Evolutionary conservation across 2,113 vertebrate species (phyloP), one percentile per base, ranked within the genome.

Genomic region (Eublepharis macularius): DNA sequence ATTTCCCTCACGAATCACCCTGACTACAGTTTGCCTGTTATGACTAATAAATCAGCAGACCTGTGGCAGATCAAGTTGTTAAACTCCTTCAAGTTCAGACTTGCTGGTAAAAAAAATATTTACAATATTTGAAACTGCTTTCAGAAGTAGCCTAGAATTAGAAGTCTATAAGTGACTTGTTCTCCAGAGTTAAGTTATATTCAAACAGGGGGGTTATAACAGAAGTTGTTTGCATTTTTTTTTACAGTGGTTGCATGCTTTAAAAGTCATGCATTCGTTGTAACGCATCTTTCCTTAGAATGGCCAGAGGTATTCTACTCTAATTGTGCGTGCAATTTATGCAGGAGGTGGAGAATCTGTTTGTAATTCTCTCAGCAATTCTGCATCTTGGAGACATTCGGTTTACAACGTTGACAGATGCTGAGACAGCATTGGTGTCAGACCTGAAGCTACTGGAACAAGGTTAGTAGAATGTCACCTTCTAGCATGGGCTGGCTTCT

Each of bases 321-420:
- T 89, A 79, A 88, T 88, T 88, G 10, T 92, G 60, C 54, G 19
- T 87, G 29, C 73, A 90, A 80, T 36, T 36, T 2, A 1, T 76
- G 19, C 79, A 99, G 98, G 98, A 99, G 90, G 96, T 98, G 88
- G 98, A 98, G 84, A 98, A 98, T 76, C 93, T 99, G 89, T 98
- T 99, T 78, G 95, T 95, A 86, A 96, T 99, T 85, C 97, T 99
- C 36, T 96, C 98, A 2, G 97, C 97, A 4, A 95, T 98, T 68
- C 90, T 99, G 81, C 98, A 98, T 88, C 94, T 99, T 0, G 98
- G 98, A 76, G 98, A 99, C 88, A 82, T 99, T 74, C 87, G 89
- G 88, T 99, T 99, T 91, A 97, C 96, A 0, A 81, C 96, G 1
- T 91, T 97, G 90, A 97, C 96, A 0, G 97, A 98, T 45, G 91